Base-by-base conservation (phyloP, 2,888 invertebrate genomes). In the Crocallis elinguaria region DNA sequence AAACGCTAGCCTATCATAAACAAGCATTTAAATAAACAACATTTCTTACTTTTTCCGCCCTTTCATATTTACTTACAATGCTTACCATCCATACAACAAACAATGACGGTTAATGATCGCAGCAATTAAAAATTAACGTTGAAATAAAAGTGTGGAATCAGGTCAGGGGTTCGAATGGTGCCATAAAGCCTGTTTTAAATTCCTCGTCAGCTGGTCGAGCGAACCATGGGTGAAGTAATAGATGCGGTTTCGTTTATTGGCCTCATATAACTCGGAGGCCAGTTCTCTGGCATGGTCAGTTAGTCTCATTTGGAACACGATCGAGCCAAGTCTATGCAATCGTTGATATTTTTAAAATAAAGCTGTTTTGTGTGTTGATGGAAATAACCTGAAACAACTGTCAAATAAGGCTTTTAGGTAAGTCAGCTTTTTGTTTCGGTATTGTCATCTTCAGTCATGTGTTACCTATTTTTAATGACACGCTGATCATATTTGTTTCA, bases 221-320 rank as follows among this genome's bases (percentile, higher is more conserved):
- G 69, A 71, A 66, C 76, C 70, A 68, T 62, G 50, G 48, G 27
- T 52, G 76, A 79, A 78, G 87, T 86, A 88, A 87, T 90, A 91
- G 91, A 90, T 85, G 88, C 82, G 86, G 88, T 88, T 83, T 77
- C 74, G 85, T 89, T 91, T 91, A 91, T 89, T 85, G 84, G 81
- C 77, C 79, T 84, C 89, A 88, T 91, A 91, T 90, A 91, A 90
- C 88, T 82, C 69, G 80, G 71, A 75, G 82, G 60, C 68, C 67
- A 73, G 71, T 49, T 65, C 64, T 68, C 70, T 71, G 65, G 71
- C 71, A 72, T 71, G 71, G 64, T 69, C 79, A 79, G 85, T 90
- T 89, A 91, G 90, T 91, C 77, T 76, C 86, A 86, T 84, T 86
- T 85, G 79, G 83, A 89, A 87, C 90, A 81, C 86, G 82, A 85